Base-by-base conservation (phyloP, 2,113 vertebrate genomes). In the Gracilinanus agilis region DNA sequence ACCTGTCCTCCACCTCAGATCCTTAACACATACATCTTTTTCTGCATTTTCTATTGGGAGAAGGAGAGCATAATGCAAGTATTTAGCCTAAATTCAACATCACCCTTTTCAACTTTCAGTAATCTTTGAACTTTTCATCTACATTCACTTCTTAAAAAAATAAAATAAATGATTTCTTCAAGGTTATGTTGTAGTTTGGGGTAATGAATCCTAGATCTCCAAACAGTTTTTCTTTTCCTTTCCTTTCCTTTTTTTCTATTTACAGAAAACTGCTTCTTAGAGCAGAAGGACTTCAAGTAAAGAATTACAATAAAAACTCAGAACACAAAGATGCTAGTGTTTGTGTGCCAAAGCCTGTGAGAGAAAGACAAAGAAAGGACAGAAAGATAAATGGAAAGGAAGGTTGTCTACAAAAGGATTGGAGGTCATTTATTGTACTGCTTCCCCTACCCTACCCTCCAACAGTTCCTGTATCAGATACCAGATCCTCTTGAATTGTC, bases 381-480 rank as follows among this genome's bases (percentile, higher is more conserved):
- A 44, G 55, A 89, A 1, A 44, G 34, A 58, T 2, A 44, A 54
- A 54, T 24, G 55, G 53, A 75, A 23, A 61, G 9, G 54, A 53
- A 93, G n/a, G 91, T 29, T 56, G 54, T 91, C 75, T 49, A 49
- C 53, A 44, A 92, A 55, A 19, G 23, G 29, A 95, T 29, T 83
- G 49, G 67, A 53, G 40, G 25, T 23, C 67, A 83, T 83, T 83
- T 40, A 83, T 83, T 83, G 19, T 83, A 40, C 67, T 40, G 67
- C n/a, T 83, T 83, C 19, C 16, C n/a, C 34, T 83, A 19, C 34
- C 67, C 67, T n/a, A 83, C 67, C 67, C 19, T 40, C 40, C 34
- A 83, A 40, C 7, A 83, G 16, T 40, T 34, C 67, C 16, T 23
- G n/a, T 5, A 83, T 23, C n/a, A 21, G 16, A 83, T 40, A 40